These are phyloP conservation scores for Heterodera carotae DNA, from an alignment of 1,140 invertebrate genomes.

Conservation along the genomic window DNA sequence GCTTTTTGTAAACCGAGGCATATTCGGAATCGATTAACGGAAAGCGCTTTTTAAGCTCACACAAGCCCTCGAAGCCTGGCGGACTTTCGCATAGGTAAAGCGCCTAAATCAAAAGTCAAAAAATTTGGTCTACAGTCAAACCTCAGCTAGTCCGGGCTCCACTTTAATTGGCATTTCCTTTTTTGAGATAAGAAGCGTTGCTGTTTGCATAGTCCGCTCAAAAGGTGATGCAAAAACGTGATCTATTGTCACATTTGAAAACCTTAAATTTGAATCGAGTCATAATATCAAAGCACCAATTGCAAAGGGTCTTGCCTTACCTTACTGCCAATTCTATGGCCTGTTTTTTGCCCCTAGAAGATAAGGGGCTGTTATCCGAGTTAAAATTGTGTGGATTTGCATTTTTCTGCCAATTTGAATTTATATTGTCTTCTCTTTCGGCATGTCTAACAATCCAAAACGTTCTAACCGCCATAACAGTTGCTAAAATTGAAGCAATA, in stretches of 20 bases:
- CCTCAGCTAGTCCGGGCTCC: conserved; percentile 58
- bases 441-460: conserved; percentile 45
- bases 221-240: conserved; percentile 61
- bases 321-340: conserved; percentile 50
- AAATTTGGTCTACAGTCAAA: conserved; percentile 4
- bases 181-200: conserved; percentile 41
- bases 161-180: conserved; percentile 53
- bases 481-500: too few species aligned
- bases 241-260: conserved; percentile 48
- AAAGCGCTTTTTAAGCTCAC: conserved; percentile 51
- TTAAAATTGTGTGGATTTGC: conserved; percentile 40
- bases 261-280: conserved; percentile 40
- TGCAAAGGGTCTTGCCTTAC: conserved; percentile 11
- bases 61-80: conserved; percentile 46
- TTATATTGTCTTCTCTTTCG: conserved; percentile 52
- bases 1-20: conserved; percentile 45
- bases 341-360: conserved; percentile 49
- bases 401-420: conserved; percentile 39
- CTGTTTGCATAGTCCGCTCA: conserved; percentile 62
- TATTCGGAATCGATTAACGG: conserved; percentile 50
- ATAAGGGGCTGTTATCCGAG: conserved; percentile 56
- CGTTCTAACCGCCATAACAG: neutral
- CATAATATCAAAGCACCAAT: neutral
- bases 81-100: conserved; percentile 61
- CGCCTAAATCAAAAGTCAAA: too few species aligned